Evolutionary conservation across 1,140 invertebrate species (phyloP), one percentile per base, ranked within the genome.

Genomic region (Uloborus diversus): DNA sequence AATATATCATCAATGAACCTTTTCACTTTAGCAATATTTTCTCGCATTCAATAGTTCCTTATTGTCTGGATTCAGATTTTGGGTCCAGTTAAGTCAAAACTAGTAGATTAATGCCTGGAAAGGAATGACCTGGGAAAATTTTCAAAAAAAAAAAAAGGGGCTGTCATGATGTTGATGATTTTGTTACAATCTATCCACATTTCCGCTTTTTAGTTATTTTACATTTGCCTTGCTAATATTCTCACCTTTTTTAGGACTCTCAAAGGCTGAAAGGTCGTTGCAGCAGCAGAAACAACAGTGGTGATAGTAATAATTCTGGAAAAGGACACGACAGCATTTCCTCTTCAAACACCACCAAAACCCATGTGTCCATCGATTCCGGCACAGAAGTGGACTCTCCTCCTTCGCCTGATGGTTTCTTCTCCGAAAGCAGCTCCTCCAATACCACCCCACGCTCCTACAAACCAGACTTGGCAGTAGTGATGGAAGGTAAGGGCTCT

Each of bases 311-410:
- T 27, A 25, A n/a, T 4, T 62, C 65, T 42, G 62, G 62, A 5
- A 65, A 78, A 32, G 28, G 65, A 11, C 35, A 66, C 28, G 64
- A 66, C 17, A 66, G 64, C n/a, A 66, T 79, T 25, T 71, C 66
- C 1, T 80, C 79, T 20, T 69, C 79, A 14, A 33, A 71, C 20
- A 80, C 79, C 3, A 80, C 64, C 17, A 51, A 62, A 56, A 80
- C 79, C 0, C 59, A 70, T 11, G 23, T 71, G 28, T 80, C 79
- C 0, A 64, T 71, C 5, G 79, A 80, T 33, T 80, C 79, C 9
- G 66, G 79, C 11, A 61, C 68, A 1, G 79, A 80, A 61, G 35
- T 62, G 0, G 78, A 80, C 27, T 62, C 51, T 62, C 62, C 64
- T 28, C 64, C 49, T 7, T 79, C 76, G 2, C 76, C 76, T 11